Evolutionary conservation across 2,888 invertebrate genomes (phyloP), one percentile per base, ranked within the genome.

Genomic region (Calliphora vomitoria): DNA sequence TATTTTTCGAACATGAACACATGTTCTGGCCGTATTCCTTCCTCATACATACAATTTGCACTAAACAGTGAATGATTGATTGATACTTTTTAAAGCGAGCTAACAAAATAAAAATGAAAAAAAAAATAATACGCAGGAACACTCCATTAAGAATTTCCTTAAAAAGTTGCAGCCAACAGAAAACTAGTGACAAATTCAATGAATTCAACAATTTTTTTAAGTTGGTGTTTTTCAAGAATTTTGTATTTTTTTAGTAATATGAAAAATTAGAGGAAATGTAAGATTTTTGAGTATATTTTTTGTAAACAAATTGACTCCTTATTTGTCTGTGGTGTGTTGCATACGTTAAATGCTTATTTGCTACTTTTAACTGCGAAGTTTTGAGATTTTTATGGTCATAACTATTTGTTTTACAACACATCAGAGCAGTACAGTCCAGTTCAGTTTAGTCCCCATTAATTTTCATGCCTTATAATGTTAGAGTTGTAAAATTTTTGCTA

Each of bases 21-120:
- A 76, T 76, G 81, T 71, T 82, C 55, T 47, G 38, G 41, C 25
- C 66, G 58, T 41, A 66, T 66, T 60, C 35, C 62, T 66, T 60
- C 35, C 62, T 44, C 13, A 38, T 25, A 71, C 8, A 18, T 25
- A 25, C 25, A 10, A 53, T n/a, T 47, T 66, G 66, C 18, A 60
- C 47, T 15, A 58, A 62, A 78, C 69, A 81, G 66, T 76, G 64
- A 85, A 81, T 85, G 85, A 81, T 85, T 85, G 80, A 85, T 81
- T 81, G 71, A 76, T 76, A 76, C 71, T 81, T 81, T 75, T 85
- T 75, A n/a, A 76, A 35, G n/a, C 4, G n/a, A 60, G 25, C 18
- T 10, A 10, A 64, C 66, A 20, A 58, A n/a, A n/a, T n/a, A n/a
- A n/a, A n/a, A n/a, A n/a, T n/a, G n/a, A n/a, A n/a, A n/a, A n/a